Base-by-base conservation (phyloP, 2,797 vertebrate species). In the Pelobates cultripes region DNA sequence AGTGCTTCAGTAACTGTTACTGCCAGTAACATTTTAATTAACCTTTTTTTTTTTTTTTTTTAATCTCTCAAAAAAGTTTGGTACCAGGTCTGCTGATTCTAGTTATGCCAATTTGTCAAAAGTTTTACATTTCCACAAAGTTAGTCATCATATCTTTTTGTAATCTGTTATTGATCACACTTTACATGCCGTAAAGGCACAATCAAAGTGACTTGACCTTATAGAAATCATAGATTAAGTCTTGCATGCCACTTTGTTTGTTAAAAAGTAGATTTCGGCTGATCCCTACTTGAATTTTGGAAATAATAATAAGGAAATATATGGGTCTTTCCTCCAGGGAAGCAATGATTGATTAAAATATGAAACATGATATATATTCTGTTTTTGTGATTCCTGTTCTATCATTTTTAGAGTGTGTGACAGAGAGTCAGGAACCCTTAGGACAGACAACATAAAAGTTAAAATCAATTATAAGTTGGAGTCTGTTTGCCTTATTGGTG, bases 401-500 rank as follows among this genome's bases (percentile, higher is more conserved):
- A 82, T 75, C 67, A 28, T 63, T 83, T 78, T 77, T 43, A 64
- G 76, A 74, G 57, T 40, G 60, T 70, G 64, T 83, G 70, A 74
- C 72, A 75, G 70, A 79, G 42, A 75, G 69, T 79, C 78, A 75
- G 77, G 13, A 72, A 75, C 82, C 82, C 82, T 79, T 78, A 79
- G 82, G 77, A 84, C 82, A 84, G 72, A 75, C 77, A 84, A 67
- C 77, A 79, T 64, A 75, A 84, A 84, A 84, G 67, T 64, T 75
- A 79, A 79, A 84, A 75, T 84, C 82, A 75, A 84, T 84, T 84
- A 83, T 43, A 84, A 84, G 77, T 84, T 55, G 4, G 45, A 51
- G 47, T 51, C 47, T 71, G 45, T 71, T 70, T 70, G 82, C 73
- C 40, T 14, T 70, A 43, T 74, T 28, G 3, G 40, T 40, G 66